Base-by-base conservation (phyloP, 2,797 vertebrate genomes). In the Manis crassicaudata region DNA sequence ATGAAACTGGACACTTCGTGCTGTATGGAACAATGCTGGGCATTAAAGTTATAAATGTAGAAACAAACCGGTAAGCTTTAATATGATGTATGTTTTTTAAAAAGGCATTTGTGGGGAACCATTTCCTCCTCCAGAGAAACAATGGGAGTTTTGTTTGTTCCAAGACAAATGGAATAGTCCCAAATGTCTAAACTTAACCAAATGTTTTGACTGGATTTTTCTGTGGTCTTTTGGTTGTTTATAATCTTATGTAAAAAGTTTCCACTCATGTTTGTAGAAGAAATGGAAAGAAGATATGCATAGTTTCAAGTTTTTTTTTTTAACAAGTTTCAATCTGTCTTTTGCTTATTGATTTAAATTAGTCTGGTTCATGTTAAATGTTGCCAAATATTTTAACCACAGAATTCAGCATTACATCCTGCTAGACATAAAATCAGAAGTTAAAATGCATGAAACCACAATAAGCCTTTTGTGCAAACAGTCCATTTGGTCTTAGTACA, bases 1-100 rank as follows among this genome's bases (percentile, higher is more conserved):
- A 99, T 94, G 99, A 99, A 98, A 99, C 99, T 3, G 99, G 99
- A 92, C 99, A 99, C 98, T 99, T 99, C 20, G 99, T 99, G 88
- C 98, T 99, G 5, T 99, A 99, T 62, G 99, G 99, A 88, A 99
- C 99, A 89, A 99, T 99, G 99, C 97, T 99, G 98, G 99, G 99
- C 96, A 99, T 99, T 98, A 99, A 99, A 97, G 99, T 99, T 97
- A 99, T 99, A 98, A 99, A 99, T 32, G 99, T 99, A 85, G 99
- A 99, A 97, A 99, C 99, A 90, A 99, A 99, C 98, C 99, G 99
- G 99, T 99, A 97, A 97, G 98, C 93, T 97, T 77, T 80, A 75
- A 14, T 95, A 76, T 94, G 54, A 92, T 82, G 0, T 52, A 1
- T 17, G 0, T 25, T 96, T 98, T 88, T 85, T 3, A 32, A 52